These are phyloP conservation scores for Pandemis corylana DNA, from an alignment of 2,888 invertebrate species.

Conservation along the genomic window DNA sequence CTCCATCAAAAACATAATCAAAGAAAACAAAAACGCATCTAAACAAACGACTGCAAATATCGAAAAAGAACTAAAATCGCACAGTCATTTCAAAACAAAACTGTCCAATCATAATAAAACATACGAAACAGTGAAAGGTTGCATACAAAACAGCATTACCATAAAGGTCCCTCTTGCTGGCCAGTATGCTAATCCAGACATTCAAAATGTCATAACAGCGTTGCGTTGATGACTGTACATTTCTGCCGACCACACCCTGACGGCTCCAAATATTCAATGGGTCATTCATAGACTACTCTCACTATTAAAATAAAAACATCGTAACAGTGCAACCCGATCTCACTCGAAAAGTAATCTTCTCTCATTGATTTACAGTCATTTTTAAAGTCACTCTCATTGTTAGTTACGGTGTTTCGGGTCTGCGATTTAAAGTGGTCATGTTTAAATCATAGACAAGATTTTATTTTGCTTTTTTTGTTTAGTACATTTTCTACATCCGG, in stretches of 20 bases:
- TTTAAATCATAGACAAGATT: conserved; percentile 41
- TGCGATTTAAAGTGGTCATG: conserved; percentile 32
- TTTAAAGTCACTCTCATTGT: background rate
- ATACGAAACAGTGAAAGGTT: conserved; percentile 60
- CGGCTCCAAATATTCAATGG: conserved; percentile 63
- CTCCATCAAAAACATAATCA: too few relatives aligned
- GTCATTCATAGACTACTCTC: conserved; percentile 58
- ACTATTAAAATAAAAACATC: background rate
- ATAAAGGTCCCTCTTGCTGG: conserved; percentile 65
- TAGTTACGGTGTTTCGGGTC: background rate
- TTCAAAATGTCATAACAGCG: conserved; percentile 73
- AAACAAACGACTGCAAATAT: background rate
- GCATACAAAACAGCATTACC: conserved; percentile 65
- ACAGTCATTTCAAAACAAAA: background rate
- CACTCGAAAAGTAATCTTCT: background rate
- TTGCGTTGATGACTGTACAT: conserved; percentile 78
- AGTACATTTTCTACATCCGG: conserved; percentile 32
- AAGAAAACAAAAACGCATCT: background rate
- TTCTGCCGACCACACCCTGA: conserved; percentile 72
- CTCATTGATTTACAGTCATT: background rate
- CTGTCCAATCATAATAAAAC: conserved; percentile 4
- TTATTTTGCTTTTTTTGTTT: conserved; percentile 36
- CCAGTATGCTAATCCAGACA: conserved; percentile 77
- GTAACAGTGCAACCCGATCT: background rate
- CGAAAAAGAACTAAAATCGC: background rate